A percentile compares a stretch with the other conserved stretches of the same genome.
Evolutionary conservation across 1,140 invertebrate species (phyloP).

Genomic region (Belonocnema kinseyi): DNA sequence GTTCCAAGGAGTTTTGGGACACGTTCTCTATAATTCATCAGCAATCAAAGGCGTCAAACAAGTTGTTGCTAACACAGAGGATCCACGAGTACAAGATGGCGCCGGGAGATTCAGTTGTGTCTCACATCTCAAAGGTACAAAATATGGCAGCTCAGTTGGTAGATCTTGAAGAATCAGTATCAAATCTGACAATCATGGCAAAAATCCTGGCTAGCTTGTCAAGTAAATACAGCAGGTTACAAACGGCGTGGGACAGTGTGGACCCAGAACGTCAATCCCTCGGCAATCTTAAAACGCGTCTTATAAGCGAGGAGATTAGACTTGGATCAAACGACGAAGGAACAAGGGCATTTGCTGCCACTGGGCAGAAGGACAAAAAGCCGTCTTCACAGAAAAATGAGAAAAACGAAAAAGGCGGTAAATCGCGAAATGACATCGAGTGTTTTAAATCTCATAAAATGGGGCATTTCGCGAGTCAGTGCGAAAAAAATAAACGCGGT

Average conservation of each 20-base stretch:
- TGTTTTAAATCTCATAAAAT: neutral
- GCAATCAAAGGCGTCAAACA: constrained; percentile 11
- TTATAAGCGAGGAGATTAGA: neutral
- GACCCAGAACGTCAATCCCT: neutral
- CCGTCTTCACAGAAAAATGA: neutral
- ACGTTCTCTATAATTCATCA: constrained; percentile 23
- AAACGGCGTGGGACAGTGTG: neutral
- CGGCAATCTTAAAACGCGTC: neutral
- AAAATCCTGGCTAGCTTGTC: neutral
- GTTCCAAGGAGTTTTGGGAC: constrained; percentile 30
- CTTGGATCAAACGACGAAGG: neutral
- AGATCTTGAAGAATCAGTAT: neutral
- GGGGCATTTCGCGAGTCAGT: neutral
- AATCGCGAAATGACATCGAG: neutral
- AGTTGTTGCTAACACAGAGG: neutral
- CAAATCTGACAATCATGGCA: neutral
- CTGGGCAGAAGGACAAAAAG: neutral
- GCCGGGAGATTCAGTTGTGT: neutral
- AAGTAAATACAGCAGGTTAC: neutral
- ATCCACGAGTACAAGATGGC: constrained; percentile 21
- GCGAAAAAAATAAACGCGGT: neutral
- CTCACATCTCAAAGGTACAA: neutral
- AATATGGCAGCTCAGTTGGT: neutral
- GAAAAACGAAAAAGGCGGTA: neutral
- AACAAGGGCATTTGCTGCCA: neutral